Percentiles rank a stretch among this genome's conserved stretches.
phyloP scores from a whole-genome alignment of 2,888 invertebrate genomes.

The Cheilosia pagana region DNA sequence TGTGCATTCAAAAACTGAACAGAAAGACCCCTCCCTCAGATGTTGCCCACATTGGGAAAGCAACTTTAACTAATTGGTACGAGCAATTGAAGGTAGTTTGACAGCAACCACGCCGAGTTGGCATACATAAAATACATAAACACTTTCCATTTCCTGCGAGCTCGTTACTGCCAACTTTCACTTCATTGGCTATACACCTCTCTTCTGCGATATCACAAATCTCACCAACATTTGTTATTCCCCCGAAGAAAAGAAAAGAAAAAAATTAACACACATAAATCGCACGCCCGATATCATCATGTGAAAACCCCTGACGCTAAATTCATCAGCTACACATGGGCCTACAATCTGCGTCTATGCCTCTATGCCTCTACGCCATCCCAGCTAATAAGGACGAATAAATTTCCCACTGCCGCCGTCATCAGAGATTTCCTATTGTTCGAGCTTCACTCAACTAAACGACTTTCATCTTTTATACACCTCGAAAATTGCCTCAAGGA shows the following conservation, averaged over 20 bases:
- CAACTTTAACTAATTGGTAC: too few species aligned
- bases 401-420: constrained; percentile 33
- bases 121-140: too few species aligned
- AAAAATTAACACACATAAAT: constrained; percentile 41
- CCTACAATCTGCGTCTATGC: not conserved
- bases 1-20: too few species aligned
- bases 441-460: constrained; percentile 56
- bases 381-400: constrained; percentile 41
- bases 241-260: constrained; percentile 10
- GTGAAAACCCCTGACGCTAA: constrained; percentile 33
- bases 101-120: too few species aligned
- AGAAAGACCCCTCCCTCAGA: too few species aligned
- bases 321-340: constrained; percentile 60
- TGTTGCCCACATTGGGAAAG: too few species aligned
- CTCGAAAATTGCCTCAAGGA: constrained; percentile 75
- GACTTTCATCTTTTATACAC: constrained; percentile 75
- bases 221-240: constrained; percentile 37
- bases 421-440: constrained; percentile 66
- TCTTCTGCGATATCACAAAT: constrained; percentile 17
- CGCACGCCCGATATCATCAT: constrained; percentile 39
- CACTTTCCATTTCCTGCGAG: too few species aligned
- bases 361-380: not conserved
- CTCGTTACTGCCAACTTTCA: too few species aligned
- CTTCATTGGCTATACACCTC: not conserved
- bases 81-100: too few species aligned